Evolutionary conservation across 2,888 invertebrate species (phyloP).

Genomic region (Agonopterix subpropinquella): DNA sequence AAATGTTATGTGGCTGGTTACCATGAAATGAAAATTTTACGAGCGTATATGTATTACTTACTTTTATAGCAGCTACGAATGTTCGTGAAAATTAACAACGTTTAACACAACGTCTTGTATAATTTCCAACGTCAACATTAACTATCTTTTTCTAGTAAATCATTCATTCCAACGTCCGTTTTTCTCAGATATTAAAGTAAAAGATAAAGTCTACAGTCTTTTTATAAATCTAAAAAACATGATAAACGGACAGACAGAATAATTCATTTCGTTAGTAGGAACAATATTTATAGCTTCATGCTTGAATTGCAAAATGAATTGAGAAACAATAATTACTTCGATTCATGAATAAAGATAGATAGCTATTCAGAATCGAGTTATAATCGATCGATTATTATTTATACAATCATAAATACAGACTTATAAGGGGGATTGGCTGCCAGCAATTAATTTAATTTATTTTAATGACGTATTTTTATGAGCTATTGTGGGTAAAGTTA

Average conservation of each 20-base stretch:
- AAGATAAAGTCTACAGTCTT: no score
- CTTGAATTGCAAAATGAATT: constrained; percentile 10
- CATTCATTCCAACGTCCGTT: no score
- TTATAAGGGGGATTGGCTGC: constrained; percentile 19
- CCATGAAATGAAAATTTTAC: no score
- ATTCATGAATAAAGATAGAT: constrained; percentile 30
- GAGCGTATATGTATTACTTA: no score
- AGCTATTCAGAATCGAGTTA: constrained; percentile 15
- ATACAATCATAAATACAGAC: constrained; percentile 16
- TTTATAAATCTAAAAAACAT: not conserved
- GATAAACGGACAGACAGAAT: not conserved
- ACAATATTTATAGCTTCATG: constrained; percentile 16
- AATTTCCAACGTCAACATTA: no score
- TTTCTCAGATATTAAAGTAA: no score
- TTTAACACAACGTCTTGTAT: no score
- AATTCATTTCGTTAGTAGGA: no score
- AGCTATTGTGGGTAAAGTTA: constrained; percentile 1
- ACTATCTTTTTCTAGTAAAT: no score
- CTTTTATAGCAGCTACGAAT: no score
- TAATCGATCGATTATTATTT: constrained; percentile 22
- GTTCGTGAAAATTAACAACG: no score
- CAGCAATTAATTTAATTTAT: constrained; percentile 10
- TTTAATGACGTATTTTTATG: constrained; percentile 7
- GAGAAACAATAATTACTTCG: constrained; percentile 17
- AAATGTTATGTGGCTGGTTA: no score